Evolutionary conservation across 2,888 invertebrate species (phyloP), one percentile per base, ranked within the genome.

Genomic region (Cephus pygmeus): DNA sequence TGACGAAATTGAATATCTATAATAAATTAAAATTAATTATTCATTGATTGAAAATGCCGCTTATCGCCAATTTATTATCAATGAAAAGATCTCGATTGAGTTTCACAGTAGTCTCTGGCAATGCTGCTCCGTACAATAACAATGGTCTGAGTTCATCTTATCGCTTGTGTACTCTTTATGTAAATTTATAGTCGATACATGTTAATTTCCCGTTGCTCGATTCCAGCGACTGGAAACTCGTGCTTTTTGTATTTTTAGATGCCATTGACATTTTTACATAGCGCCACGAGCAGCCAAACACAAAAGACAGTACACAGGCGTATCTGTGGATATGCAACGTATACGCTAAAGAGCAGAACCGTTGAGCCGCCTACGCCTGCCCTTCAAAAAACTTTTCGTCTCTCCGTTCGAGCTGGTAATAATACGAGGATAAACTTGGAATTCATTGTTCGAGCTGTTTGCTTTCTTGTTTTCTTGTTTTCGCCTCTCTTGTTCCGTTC

Each of bases 221-320:
- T 31, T 56, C 69, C 69, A 75, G 69, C 15, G 34, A 69, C 56
- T 56, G 75, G 75, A 69, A 33, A 11, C 69, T 15, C 9, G 69
- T 71, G 71, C 0, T 3, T 33, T 34, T 30, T n/a, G 79, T 89
- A 87, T 89, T 87, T 87, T 87, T 88, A 88, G 85, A 83, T 82
- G 87, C 85, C 87, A 88, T 87, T 89, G 89, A 89, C 88, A 89
- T 88, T 88, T 87, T 85, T 85, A 83, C 84, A 84, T 84, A 82
- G 83, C 79, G 77, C 30, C 31, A 75, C 36, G 68, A 15, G 33
- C 71, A 4, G 33, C 12, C 31, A 15, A 33, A 71, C 33, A 71
- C 11, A 15, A 71, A 23, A 31, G 31, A 33, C 71, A 71, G 34
- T 31, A 40, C 35, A 56, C 30, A 33, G 33, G 1, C 1, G 40